Evolutionary conservation across 2,113 vertebrate genomes (phyloP).

Genomic region (Spheniscus mendiculus): DNA sequence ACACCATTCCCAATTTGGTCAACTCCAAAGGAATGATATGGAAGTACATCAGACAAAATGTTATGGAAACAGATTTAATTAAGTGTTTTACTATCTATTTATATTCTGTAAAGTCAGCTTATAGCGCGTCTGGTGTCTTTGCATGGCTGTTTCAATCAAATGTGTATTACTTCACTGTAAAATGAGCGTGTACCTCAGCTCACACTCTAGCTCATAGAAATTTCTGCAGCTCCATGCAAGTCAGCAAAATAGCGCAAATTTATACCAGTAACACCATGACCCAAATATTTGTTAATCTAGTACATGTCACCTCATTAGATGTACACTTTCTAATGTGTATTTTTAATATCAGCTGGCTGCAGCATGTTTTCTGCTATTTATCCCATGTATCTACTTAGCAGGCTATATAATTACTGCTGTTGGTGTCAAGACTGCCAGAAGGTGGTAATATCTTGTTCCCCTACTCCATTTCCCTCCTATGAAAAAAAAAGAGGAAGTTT

Average conservation of each 20-base stretch:
- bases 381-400: background rate
- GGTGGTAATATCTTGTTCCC: background rate
- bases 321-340: slow-evolving; percentile 19
- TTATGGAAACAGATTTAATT: background rate
- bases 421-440: background rate
- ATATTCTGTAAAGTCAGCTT: background rate
- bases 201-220: background rate
- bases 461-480: background rate
- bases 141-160: background rate
- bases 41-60: background rate
- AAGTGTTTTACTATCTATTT: background rate
- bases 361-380: background rate
- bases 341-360: background rate
- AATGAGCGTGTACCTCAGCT: slow-evolving; percentile 9
- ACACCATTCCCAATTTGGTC: background rate
- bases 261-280: background rate
- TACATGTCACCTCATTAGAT: background rate
- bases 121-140: background rate
- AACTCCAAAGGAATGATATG: background rate
- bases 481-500: background rate
- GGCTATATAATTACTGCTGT: background rate
- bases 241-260: background rate
- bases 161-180: slow-evolving; percentile 13
- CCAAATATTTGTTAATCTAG: slow-evolving; percentile 48
- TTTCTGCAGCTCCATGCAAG: background rate